Base-by-base conservation (phyloP, 2,797 vertebrate species). In the Dicrostonyx torquatus region DNA sequence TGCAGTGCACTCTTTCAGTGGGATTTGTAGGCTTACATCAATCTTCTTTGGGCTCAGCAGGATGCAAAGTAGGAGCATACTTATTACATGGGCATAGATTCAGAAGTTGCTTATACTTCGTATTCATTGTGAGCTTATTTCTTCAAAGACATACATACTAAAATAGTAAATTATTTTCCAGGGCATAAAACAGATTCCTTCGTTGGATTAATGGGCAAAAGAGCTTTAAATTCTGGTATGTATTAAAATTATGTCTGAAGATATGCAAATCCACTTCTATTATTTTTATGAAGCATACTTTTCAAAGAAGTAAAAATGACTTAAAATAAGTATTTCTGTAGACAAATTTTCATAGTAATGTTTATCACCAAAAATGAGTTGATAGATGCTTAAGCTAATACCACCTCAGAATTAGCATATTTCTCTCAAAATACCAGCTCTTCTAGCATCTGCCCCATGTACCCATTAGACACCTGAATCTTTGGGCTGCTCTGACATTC, bases 161-260 rank as follows among this genome's bases (percentile, higher is more conserved):
- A 98, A 98, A 95, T 62, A 97, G 90, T 96, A 98, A 98, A 98
- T 98, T 98, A 96, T 98, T 98, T 98, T 98, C 94, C 98, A 99
- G 98, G 98, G 95, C 98, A 98, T 98, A 99, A 98, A 99, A 98
- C 98, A 98, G 98, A 98, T 97, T 98, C 98, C 98, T 99, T 99
- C 98, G 98, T 98, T 98, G 98, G 98, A 98, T 98, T 99, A 97
- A 99, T 99, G 98, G 98, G 98, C 97, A 99, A 99, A 98, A 98
- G 98, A 98, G 98, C 98, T 98, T 98, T 98, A 98, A 98, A 97
- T 98, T 97, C 98, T 97, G 98, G 98, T 99, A 99, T 97, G 98
- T 99, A 98, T 98, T 98, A 92, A 96, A 96, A 96, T 89, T 43
- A 45, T 90, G 70, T 93, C 64, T 89, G 79, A 97, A 96, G 94